Percentiles rank a stretch among this genome's conserved stretches.
These are phyloP conservation scores for Drosophila bocki DNA, from an alignment of 1,140 invertebrate species.

Conservation along the genomic window DNA sequence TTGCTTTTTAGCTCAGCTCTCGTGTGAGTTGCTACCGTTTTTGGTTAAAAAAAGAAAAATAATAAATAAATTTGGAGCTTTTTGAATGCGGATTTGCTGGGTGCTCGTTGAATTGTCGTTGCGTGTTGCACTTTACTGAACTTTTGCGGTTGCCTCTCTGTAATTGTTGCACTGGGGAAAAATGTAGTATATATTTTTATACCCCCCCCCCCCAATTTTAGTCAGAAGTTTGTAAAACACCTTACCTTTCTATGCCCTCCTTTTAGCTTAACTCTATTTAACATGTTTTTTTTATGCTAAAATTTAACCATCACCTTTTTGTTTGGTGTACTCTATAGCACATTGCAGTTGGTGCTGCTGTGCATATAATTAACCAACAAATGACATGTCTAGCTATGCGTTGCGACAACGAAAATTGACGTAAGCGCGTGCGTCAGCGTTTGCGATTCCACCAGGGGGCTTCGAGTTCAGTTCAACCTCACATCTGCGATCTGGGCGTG, in stretches of 20 bases:
- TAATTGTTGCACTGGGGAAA: slow-evolving; percentile 25
- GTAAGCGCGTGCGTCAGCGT: slow-evolving; percentile 72
- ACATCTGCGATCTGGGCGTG: slow-evolving; percentile 53
- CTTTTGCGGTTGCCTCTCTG: slow-evolving; percentile 48
- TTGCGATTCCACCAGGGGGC: slow-evolving; percentile 9
- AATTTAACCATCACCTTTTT: background rate
- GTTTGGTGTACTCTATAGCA: background rate
- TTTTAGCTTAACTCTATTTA: background rate
- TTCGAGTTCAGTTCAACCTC: slow-evolving; percentile 13
- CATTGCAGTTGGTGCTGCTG: slow-evolving; percentile 37
- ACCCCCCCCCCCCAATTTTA: too few species aligned
- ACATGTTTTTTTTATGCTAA: background rate
- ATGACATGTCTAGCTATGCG: slow-evolving; percentile 77
- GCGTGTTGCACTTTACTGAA: slow-evolving; percentile 75
- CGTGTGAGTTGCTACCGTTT: slow-evolving; percentile 62
- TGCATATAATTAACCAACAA: slow-evolving; percentile 76
- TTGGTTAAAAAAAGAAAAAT: slow-evolving; percentile 30
- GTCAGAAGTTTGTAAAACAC: too few species aligned
- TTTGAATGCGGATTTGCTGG: slow-evolving; percentile 44
- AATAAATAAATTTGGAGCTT: slow-evolving; percentile 45
- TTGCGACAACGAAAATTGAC: slow-evolving; percentile 74
- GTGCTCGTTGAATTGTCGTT: slow-evolving; percentile 55
- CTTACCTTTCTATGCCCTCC: background rate
- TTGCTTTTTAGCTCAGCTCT: slow-evolving; percentile 50
- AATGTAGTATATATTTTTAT: too few species aligned